A percentile compares a stretch with the other conserved stretches of the same genome.
Evolutionary conservation across 35 echinoderm and acorn worm genomes (phyloP).

Genomic region (Ptychodera flava): DNA sequence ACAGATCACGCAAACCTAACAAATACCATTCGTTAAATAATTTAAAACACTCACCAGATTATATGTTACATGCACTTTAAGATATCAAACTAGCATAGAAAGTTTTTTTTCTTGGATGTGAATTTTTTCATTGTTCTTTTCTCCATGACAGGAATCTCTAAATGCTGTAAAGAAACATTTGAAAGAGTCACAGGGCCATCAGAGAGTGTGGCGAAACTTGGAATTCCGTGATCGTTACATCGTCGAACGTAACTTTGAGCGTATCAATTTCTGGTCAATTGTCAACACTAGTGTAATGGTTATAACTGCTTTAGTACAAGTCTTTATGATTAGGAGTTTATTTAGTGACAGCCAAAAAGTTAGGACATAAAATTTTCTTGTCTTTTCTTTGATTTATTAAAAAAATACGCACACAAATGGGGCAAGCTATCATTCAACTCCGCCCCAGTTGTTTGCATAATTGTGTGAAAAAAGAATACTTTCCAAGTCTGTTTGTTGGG

Average conservation of each 20-base stretch:
- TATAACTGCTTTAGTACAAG: slow-evolving; percentile 57
- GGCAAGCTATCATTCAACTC: no score
- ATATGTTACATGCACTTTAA: no score
- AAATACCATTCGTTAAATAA: no score
- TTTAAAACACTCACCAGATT: no score
- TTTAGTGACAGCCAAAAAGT: slow-evolving; percentile 35
- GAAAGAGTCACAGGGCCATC: slow-evolving; percentile 58
- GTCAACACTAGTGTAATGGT: slow-evolving; percentile 64
- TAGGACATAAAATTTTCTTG: not conserved
- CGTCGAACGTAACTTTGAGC: slow-evolving; percentile 81
- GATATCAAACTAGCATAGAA: no score
- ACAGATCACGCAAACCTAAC: no score
- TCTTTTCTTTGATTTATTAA: no score
- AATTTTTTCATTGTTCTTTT: slow-evolving; percentile 16
- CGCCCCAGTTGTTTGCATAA: no score
- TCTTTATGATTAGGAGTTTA: slow-evolving; percentile 80
- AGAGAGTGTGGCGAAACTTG: slow-evolving; percentile 77
- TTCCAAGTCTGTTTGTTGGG: no score
- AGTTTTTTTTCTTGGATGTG: no score
- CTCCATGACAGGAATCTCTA: slow-evolving; percentile 47
- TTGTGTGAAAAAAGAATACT: no score
- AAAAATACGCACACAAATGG: no score
- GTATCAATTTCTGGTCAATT: slow-evolving; percentile 75
- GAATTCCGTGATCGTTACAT: slow-evolving; percentile 91
- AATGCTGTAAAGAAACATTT: slow-evolving; percentile 70